Conservation (phyloP, 2,113 vertebrate genomes). For the Vombatus ursinus region DNA sequence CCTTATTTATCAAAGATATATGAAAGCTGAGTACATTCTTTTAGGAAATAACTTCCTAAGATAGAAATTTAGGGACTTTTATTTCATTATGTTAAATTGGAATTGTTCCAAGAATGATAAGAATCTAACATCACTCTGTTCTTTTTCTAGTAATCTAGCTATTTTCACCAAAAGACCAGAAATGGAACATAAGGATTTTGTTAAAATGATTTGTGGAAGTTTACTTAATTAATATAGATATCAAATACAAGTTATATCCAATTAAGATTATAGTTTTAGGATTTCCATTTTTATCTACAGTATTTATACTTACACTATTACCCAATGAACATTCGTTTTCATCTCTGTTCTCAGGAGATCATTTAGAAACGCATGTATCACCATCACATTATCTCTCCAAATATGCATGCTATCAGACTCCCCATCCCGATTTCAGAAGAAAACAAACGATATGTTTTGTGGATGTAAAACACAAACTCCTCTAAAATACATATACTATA, state of each 20-base stretch:
- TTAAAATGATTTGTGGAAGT: slow-evolving; percentile 38
- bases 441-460: slow-evolving; percentile 56
- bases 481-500: slow-evolving; percentile 21
- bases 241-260: background rate
- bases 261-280: slow-evolving; percentile 43
- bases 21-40: slow-evolving; percentile 35
- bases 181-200: slow-evolving; percentile 15
- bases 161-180: background rate
- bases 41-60: slow-evolving; percentile 40
- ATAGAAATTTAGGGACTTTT: slow-evolving; percentile 2
- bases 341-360: slow-evolving; percentile 25
- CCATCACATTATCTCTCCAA: slow-evolving; percentile 44
- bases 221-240: slow-evolving; percentile 1
- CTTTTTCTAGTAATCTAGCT: background rate
- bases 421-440: slow-evolving; percentile 1
- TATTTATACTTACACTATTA: slow-evolving; percentile 59
- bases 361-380: slow-evolving; percentile 42
- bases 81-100: background rate
- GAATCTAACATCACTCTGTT: background rate
- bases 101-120: background rate
- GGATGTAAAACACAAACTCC: slow-evolving; percentile 50
- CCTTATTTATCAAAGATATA: slow-evolving; percentile 20
- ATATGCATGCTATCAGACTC: slow-evolving; percentile 10
- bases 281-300: slow-evolving; percentile 35
- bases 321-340: slow-evolving; percentile 61